These are phyloP conservation scores for Lepidothrix coronata DNA, from an alignment of 2,113 vertebrate species.

Conservation along the genomic window DNA sequence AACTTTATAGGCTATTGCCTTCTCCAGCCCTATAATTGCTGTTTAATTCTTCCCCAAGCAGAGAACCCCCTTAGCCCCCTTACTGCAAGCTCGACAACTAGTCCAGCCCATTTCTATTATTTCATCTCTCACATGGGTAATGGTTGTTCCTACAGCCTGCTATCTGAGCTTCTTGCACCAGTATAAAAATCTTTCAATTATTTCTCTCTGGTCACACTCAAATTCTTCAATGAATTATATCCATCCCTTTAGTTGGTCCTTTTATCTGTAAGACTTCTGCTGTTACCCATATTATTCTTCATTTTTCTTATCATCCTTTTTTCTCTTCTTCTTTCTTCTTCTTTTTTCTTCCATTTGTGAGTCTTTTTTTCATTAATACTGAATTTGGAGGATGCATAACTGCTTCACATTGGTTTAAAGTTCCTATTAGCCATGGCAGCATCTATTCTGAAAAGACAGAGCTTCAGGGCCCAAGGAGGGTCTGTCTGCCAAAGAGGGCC, in stretches of 20 bases:
- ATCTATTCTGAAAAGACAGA: neutral
- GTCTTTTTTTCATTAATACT: neutral
- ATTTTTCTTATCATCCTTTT: neutral
- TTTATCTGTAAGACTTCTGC: neutral
- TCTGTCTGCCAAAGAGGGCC: fast-evolving
- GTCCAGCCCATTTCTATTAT: neutral
- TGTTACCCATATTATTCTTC: neutral
- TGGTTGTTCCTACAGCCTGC: neutral
- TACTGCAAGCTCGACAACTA: neutral
- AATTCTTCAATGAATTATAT: neutral
- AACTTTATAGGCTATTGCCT: neutral
- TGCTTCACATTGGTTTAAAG: neutral
- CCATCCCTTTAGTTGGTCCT: neutral
- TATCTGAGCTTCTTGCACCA: neutral
- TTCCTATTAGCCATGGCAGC: neutral
- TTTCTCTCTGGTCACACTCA: neutral
- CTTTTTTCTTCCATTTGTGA: neutral
- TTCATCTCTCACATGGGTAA: neutral
- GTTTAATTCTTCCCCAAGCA: neutral
- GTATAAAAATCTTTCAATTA: neutral
- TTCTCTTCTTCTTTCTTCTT: neutral
- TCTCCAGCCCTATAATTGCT: neutral
- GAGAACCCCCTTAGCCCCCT: neutral
- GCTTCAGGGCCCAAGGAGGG: fast-evolving
- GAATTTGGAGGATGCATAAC: neutral